Base-by-base conservation (phyloP, 2,797 vertebrate species). In the Pseudochaenichthys georgianus region DNA sequence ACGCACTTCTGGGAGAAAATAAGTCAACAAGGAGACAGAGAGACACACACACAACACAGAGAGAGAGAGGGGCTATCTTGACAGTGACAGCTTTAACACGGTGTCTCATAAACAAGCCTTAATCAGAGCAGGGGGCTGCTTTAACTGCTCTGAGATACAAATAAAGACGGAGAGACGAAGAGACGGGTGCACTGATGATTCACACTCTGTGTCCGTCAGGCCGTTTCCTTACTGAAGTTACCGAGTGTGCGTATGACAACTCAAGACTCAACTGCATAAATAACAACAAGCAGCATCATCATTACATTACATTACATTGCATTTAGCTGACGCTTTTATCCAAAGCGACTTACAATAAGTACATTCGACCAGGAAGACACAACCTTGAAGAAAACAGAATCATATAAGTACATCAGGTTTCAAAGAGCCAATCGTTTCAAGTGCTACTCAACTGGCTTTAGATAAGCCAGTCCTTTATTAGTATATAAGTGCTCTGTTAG, bases 51-150 rank as follows among this genome's bases (percentile, higher is more conserved):
- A 75, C 75, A 70, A 67, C n/a, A 7, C 17, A 59, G 65, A 12
- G 43, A 1, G 42, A 28, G 53, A 43, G 64, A 15, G 13, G 47
- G 64, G 19, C 28, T 57, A 72, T 81, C 80, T 89, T 73, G 77
- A 85, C 71, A 64, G 17, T 80, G 88, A 87, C 86, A 87, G 85
- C 58, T 88, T 88, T 88, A 90, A 87, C 68, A 72, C 70, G 47
- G 65, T 46, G 42, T 87, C 85, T 79, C 85, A 83, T 92, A 93
- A 93, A 94, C 92, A 93, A 69, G 53, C 87, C 89, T 94, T 88
- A 86, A 92, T 93, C 91, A 87, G 60, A 77, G 87, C 67, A 21
- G 69, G 64, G 58, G 63, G 54, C 75, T 83, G 77, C 23, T 70
- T 41, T 65, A 74, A 77, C 77, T 21, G 69, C 71, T 66, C 74